phyloP scores from a whole-genome alignment of 2,888 invertebrate genomes.

The Drosophila algonquin region DNA sequence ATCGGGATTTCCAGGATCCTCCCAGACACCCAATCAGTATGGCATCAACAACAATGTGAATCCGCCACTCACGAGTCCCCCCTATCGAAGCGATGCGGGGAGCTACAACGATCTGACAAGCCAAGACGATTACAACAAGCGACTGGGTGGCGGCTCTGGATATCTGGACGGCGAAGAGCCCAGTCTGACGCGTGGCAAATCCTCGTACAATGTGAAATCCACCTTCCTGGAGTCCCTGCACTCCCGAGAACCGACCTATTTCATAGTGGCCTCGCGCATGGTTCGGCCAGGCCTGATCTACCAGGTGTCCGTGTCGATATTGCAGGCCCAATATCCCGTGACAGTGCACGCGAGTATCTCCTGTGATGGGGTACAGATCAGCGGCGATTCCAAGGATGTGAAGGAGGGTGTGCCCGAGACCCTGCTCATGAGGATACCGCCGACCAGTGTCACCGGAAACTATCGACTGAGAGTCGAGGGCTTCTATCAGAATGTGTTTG shows the following conservation, averaged over 20 bases:
- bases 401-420: slow-evolving; percentile 95
- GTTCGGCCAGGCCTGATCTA: slow-evolving; percentile 96
- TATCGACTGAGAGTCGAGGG: slow-evolving; percentile 94
- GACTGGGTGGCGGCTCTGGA: slow-evolving; percentile 35
- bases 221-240: slow-evolving; percentile 79
- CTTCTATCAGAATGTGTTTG: slow-evolving; percentile 87
- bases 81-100: slow-evolving; percentile 60
- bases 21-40: slow-evolving; percentile 26
- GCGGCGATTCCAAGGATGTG: slow-evolving; percentile 91
- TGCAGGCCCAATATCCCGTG: slow-evolving; percentile 91
- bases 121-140: slow-evolving; percentile 71
- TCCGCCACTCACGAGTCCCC: slow-evolving; percentile 33
- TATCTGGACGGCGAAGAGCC: slow-evolving; percentile 61
- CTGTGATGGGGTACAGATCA: slow-evolving; percentile 94
- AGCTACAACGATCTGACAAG: slow-evolving; percentile 65
- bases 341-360: slow-evolving; percentile 94
- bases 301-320: slow-evolving; percentile 92
- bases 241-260: slow-evolving; percentile 88
- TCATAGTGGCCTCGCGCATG: slow-evolving; percentile 95
- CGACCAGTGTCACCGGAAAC: slow-evolving; percentile 92
- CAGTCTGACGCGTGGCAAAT: slow-evolving; percentile 72
- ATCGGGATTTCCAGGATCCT: neutral
- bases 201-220: slow-evolving; percentile 76
- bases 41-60: slow-evolving; percentile 39
- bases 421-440: slow-evolving; percentile 94